A percentile compares a stretch with the other conserved stretches of the same genome.
These are phyloP conservation scores for Virgularia gustaviana DNA, from an alignment of 92 coral and sea anemone genomes.

Conservation along the genomic window DNA sequence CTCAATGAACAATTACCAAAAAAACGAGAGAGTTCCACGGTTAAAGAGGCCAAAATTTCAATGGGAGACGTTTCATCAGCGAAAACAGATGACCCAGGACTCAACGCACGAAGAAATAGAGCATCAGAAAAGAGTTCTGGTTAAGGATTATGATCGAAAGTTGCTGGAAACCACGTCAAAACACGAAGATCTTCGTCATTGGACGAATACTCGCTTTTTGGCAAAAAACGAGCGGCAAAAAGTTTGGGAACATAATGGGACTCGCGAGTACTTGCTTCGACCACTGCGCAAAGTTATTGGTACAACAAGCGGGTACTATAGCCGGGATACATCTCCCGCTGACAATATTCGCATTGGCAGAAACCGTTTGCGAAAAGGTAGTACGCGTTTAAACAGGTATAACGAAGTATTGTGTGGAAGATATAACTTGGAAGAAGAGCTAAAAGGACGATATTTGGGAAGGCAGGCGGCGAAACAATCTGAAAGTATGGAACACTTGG, in stretches of 20 bases:
- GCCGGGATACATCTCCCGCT: conserved; percentile 1
- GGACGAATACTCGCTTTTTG: not conserved
- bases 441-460: no score
- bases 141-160: conserved; percentile 8
- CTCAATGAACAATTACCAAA: not conserved
- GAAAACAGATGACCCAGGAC: conserved; percentile 11
- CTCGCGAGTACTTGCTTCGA: not conserved
- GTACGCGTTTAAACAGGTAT: not conserved
- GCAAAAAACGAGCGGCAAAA: not conserved
- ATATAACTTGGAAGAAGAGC: no score
- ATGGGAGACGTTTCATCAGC: conserved; percentile 13
- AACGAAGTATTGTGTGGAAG: no score
- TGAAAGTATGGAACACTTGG: conserved; percentile 1
- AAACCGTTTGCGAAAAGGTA: not conserved
- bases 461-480: no score
- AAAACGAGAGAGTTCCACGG: not conserved
- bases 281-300: conserved; percentile 7
- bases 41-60: not conserved
- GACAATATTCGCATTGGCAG: not conserved
- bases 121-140: conserved; percentile 10
- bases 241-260: not conserved
- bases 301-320: conserved; percentile 13
- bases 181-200: conserved; percentile 12
- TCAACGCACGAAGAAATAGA: conserved; percentile 25
- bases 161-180: conserved; percentile 2